phyloP scores from a whole-genome alignment of 2,113 vertebrate species.

The Xenopus borealis region DNA sequence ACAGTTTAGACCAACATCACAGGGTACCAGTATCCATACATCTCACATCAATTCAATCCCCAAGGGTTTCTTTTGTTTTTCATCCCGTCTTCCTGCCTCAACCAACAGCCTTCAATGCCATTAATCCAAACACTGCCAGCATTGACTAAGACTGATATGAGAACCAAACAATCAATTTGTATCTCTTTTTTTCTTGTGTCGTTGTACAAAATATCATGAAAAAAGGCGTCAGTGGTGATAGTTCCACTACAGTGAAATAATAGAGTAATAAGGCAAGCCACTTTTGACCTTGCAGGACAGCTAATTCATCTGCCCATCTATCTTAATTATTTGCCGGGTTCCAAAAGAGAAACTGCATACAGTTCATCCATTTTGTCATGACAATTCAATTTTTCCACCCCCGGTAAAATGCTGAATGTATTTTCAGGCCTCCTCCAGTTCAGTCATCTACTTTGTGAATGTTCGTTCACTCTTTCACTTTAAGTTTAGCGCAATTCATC shows the following conservation, averaged over 20 bases:
- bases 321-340: slow-evolving; percentile 95
- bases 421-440: slow-evolving; percentile 41
- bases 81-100: slow-evolving; percentile 83
- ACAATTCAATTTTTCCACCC: slow-evolving; percentile 91
- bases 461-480: slow-evolving; percentile 15
- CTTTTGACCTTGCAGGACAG: slow-evolving; percentile 96
- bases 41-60: slow-evolving; percentile 93
- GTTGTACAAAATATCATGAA: slow-evolving; percentile 93
- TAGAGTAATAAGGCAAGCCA: slow-evolving; percentile 95
- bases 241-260: slow-evolving; percentile 89
- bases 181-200: slow-evolving; percentile 73
- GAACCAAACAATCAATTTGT: slow-evolving; percentile 98
- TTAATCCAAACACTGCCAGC: slow-evolving; percentile 94
- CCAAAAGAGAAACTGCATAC: slow-evolving; percentile 93
- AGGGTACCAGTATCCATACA: slow-evolving; percentile 68
- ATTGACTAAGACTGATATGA: slow-evolving; percentile 98
- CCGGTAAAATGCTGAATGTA: slow-evolving; percentile 59
- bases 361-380: slow-evolving; percentile 85
- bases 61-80: slow-evolving; percentile 96
- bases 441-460: slow-evolving; percentile 29
- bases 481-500: slow-evolving; percentile 28
- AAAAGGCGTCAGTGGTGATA: slow-evolving; percentile 83
- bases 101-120: slow-evolving; percentile 97
- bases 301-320: slow-evolving; percentile 95
- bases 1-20: slow-evolving; percentile 62